These are phyloP conservation scores for Lasioglossum zephyrum DNA, from an alignment of 2,888 invertebrate genomes.

Conservation along the genomic window DNA sequence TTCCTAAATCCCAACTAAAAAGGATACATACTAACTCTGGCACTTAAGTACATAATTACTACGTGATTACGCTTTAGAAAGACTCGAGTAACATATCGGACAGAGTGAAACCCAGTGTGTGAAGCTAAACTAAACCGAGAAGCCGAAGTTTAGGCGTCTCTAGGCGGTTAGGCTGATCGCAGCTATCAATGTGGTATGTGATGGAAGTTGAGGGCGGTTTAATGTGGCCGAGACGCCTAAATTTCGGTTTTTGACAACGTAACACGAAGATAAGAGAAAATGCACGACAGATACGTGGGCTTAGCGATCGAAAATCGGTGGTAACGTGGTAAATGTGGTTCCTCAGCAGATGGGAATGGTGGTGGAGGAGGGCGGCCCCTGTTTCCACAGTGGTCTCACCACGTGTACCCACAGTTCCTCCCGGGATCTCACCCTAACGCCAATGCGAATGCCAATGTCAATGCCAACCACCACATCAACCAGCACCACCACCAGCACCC, in stretches of 20 bases:
- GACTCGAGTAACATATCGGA: neutral
- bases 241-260: neutral
- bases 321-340: conserved; percentile 82
- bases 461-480: conserved; percentile 84
- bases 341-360: conserved; percentile 84
- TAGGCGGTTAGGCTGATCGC: neutral
- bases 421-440: conserved; percentile 94
- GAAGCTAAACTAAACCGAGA: neutral
- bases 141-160: conserved; percentile 7
- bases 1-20: neutral
- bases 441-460: conserved; percentile 85
- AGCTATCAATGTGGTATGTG: neutral
- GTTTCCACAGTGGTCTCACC: conserved; percentile 97
- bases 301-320: conserved; percentile 65
- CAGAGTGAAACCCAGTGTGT: conserved; percentile 60
- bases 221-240: neutral
- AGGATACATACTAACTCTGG: neutral
- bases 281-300: conserved; percentile 40
- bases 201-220: neutral
- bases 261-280: conserved; percentile 25
- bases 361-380: conserved; percentile 90
- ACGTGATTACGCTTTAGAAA: neutral
- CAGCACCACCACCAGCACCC: conserved; percentile 85
- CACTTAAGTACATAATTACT: neutral
- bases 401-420: conserved; percentile 97